Evolutionary conservation across 2,888 invertebrate genomes (phyloP).

Genomic region (Andrena fulva): DNA sequence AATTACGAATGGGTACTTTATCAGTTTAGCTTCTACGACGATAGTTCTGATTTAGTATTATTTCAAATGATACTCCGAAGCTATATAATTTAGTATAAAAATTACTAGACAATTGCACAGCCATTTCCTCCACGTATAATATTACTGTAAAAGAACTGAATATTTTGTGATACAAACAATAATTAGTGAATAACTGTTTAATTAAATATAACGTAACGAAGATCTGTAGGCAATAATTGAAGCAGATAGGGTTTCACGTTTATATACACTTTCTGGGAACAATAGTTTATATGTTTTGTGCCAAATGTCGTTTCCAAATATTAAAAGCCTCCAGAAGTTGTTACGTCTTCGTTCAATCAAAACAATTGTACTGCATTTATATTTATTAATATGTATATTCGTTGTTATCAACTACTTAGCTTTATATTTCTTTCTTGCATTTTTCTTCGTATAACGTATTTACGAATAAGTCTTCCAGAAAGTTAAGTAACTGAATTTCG

Average conservation of each 20-base stretch:
- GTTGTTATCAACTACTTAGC: not conserved
- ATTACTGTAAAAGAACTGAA: constrained; percentile 42
- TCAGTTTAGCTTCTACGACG: not conserved
- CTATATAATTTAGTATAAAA: constrained; percentile 15
- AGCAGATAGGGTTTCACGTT: not conserved
- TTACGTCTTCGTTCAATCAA: constrained; percentile 14
- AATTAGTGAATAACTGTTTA: constrained; percentile 14
- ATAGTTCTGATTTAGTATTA: not conserved
- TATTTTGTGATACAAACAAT: constrained; percentile 57
- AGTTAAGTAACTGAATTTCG: not conserved
- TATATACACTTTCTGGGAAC: not conserved
- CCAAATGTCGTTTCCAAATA: constrained; percentile 31
- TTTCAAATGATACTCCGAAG: not conserved
- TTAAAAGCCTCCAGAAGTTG: not conserved
- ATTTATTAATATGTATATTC: constrained; percentile 11
- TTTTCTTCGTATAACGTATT: constrained; percentile 7
- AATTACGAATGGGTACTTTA: not conserved
- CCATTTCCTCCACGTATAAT: not conserved
- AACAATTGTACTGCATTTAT: constrained; percentile 35
- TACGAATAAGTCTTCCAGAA: constrained; percentile 40
- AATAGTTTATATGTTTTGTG: constrained; percentile 25
- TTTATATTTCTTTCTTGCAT: constrained; percentile 33
- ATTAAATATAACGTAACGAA: constrained; percentile 15
- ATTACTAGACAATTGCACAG: constrained; percentile 15
- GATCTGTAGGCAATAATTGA: constrained; percentile 15